Evolutionary conservation across 1,140 invertebrate genomes (phyloP).

Genomic region (Psix sp.): DNA sequence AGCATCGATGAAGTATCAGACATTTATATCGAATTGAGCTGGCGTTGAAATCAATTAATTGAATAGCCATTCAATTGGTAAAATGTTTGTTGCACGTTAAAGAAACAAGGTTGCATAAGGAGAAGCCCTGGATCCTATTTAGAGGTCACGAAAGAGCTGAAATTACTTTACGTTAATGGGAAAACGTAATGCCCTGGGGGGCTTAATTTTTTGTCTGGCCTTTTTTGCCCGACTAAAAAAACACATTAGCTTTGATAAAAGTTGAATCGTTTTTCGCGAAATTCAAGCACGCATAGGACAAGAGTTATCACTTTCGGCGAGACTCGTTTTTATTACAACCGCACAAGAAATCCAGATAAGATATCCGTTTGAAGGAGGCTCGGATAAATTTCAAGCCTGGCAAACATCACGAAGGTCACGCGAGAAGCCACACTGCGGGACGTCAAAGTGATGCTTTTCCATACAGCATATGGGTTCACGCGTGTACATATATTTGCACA

Average conservation of each 20-base stretch:
- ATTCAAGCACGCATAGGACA: conserved; percentile 49
- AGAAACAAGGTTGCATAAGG: no score
- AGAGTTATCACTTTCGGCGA: conserved; percentile 53
- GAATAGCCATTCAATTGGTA: no score
- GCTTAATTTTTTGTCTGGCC: not conserved
- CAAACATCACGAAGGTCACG: conserved; percentile 51
- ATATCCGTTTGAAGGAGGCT: conserved; percentile 40
- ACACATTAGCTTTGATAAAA: conserved; percentile 45
- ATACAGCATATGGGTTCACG: conserved; percentile 10
- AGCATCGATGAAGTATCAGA: no score
- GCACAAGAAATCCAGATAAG: conserved; percentile 50
- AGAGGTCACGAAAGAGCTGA: no score
- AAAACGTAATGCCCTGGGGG: conserved; percentile 15
- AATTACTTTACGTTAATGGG: conserved; percentile 16
- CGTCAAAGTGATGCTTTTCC: conserved; percentile 37
- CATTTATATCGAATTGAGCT: no score
- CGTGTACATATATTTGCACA: conserved; percentile 16
- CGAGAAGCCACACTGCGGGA: conserved; percentile 34
- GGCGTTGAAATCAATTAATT: no score
- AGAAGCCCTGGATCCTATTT: no score
- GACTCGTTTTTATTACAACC: conserved; percentile 48
- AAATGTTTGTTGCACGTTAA: no score
- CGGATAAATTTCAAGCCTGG: conserved; percentile 47
- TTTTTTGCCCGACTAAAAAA: conserved; percentile 19
- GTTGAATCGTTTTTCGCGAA: conserved; percentile 45